Percentiles rank a stretch among this genome's conserved stretches.
Evolutionary conservation across 2,797 vertebrate species (phyloP).

Genomic region (Clarias fuscus): DNA sequence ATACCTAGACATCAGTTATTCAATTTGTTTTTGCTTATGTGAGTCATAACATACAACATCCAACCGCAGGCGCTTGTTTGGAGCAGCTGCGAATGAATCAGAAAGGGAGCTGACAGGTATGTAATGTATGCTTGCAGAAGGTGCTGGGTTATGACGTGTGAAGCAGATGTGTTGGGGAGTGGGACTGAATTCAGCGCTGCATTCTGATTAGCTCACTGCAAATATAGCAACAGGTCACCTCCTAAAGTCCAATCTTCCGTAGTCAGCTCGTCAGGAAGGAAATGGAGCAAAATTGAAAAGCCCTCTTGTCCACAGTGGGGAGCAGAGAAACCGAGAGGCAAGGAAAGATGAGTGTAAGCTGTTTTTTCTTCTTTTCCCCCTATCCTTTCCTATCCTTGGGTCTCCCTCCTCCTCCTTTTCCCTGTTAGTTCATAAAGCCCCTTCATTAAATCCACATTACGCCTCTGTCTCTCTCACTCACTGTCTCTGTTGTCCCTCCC

Average conservation of each 20-base stretch:
- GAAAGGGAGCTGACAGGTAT: slow-evolving; percentile 29
- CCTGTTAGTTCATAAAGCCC: slow-evolving; percentile 66
- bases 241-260: slow-evolving; percentile 67
- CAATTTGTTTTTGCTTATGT: slow-evolving; percentile 46
- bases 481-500: slow-evolving; percentile 28
- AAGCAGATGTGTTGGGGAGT: slow-evolving; percentile 16
- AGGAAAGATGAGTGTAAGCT: slow-evolving; percentile 41
- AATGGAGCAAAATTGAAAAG: slow-evolving; percentile 69
- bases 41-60: slow-evolving; percentile 38
- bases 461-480: slow-evolving; percentile 50
- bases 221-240: slow-evolving; percentile 77
- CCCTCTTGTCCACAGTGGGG: slow-evolving; percentile 42
- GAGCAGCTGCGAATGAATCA: slow-evolving; percentile 35
- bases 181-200: slow-evolving; percentile 49
- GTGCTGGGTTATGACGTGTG: slow-evolving; percentile 62
- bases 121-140: slow-evolving; percentile 19
- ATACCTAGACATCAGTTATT: slow-evolving; percentile 32
- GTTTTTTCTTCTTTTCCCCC: slow-evolving; percentile 34
- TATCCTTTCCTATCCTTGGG: slow-evolving; percentile 31
- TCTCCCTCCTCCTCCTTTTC: slow-evolving; percentile 52
- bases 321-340: slow-evolving; percentile 35
- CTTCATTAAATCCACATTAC: slow-evolving; percentile 77
- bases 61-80: slow-evolving; percentile 4
- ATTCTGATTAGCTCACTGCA: slow-evolving; percentile 73
- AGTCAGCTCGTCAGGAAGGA: slow-evolving; percentile 69